Evolutionary conservation across 1,140 invertebrate species (phyloP), one percentile per base, ranked within the genome.

Genomic region (Campoletis sonorensis): DNA sequence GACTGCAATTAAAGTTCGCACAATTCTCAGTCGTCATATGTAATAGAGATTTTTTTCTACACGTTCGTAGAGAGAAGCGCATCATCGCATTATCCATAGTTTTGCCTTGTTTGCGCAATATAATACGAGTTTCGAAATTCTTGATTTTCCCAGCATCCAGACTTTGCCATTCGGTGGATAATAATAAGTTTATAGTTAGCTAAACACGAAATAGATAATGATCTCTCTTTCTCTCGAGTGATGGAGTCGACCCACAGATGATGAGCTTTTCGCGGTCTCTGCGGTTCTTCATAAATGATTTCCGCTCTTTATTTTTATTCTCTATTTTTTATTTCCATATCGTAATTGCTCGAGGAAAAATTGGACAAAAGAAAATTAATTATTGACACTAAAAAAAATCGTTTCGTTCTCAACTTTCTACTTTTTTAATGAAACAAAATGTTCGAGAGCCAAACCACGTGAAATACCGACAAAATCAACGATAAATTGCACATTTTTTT

Each of bases 61-160:
- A 10, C 40, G 40, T 45, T 10, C 7, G 7, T 11, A 45, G 10
- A 10, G 40, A 45, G 40, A 45, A 45, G 40, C 40, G 54, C 54
- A 58, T 58, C 54, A 23, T 18, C 18, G 54, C 54, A 58, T 58
- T 13, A 58, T 58, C 54, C 54, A 58, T 58, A 58, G 11, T 10
- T 64, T 64, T 26, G 61, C 11, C 23, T 23, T 18, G 1, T 64
- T 64, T 64, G n/a, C 61, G n/a, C 61, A 64, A 23, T 64, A 27
- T 21, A 23, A 26, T 64, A 64, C 7, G 23, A 23, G n/a, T 64
- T 64, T 64, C 23, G 61, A n/a, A 64, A 64, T 64, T 58, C 18
- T 58, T 23, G 54, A 58, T 58, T 58, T 58, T 58, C 54, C 54
- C 54, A 58, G 18, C 54, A 58, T 58, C 54, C 54, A 23, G 10